Evolutionary conservation across 2,888 invertebrate species (phyloP), one percentile per base, ranked within the genome.

Genomic region (Drosophila meridionalis): DNA sequence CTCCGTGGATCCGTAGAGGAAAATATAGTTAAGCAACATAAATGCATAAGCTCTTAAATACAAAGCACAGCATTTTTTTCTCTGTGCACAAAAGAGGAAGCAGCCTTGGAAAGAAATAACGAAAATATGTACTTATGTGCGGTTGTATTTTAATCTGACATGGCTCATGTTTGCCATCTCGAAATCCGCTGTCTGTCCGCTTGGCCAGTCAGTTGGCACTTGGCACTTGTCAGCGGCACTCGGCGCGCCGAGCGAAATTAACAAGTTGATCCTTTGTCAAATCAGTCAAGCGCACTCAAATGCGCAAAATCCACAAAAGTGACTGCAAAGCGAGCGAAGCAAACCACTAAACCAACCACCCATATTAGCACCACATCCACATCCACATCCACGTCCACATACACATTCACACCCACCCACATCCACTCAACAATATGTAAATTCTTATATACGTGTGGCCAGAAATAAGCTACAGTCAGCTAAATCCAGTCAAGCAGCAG

Each of bases 241-340:
- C 58, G 74, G 74, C 47, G 58, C 63, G 73, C 64, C 48, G 69
- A 69, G 76, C 60, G 73, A 88, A 90, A 89, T 88, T 87, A 90
- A 88, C 91, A 90, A 86, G 77, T 90, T 88, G 89, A 91, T 84
- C 90, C 91, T 88, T 88, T 91, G 89, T 91, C 90, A 91, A 91
- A 88, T 84, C 83, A 90, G 79, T 85, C 83, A 76, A 89, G 89
- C 87, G 78, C 80, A 81, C 78, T 81, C 74, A 82, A 82, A 82
- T 68, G 76, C 68, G 67, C 69, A 77, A 74, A 75, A 76, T 73
- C 66, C 78, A 67, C 81, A 77, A 76, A 80, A 62, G 67, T 85
- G 76, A 68, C 78, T 73, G 79, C 58, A 61, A 63, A 78, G 64
- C 32, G 57, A 68, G 50, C 58, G 55, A 57, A 56, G 57, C 47